Base-by-base conservation (phyloP, 2,797 vertebrate genomes). In the Ceyx erithaca region DNA sequence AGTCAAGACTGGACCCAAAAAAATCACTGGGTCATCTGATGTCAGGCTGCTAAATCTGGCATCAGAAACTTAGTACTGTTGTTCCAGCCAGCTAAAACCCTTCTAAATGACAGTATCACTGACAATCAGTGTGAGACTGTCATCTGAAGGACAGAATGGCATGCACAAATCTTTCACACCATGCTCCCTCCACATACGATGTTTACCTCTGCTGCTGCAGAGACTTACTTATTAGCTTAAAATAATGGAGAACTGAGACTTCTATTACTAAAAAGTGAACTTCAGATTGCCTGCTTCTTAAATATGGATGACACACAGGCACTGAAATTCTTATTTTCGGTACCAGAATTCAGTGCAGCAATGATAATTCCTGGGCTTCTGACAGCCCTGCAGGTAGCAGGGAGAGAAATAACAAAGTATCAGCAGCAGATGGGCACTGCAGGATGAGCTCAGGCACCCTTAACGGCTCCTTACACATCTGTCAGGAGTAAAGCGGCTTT, bases 11-110 rank as follows among this genome's bases (percentile, higher is more conserved):
- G 25, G 17, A 22, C 41, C 40, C 52, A 76, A 78, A 93, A 78
- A 93, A 89, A 45, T 63, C 59, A n/a, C 37, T 31, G 63, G 35
- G 70, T 79, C 87, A 91, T 75, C 10, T 63, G 67, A 83, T 23
- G 73, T 40, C 35, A 82, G 25, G 25, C 52, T 59, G 43, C 90
- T 90, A 91, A 90, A 87, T 52, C 6, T 61, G 64, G 41, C 86
- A 93, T 28, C 23, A 64, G 67, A 75, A 80, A 63, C 61, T 41
- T 80, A 23, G 2, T 71, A 62, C 80, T 95, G 93, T 85, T 22
- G 52, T 52, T 92, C 45, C 57, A 94, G 35, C 20, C 82, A 87
- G 68, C 52, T 92, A 91, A 87, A 95, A 92, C 37, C 69, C 55
- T 89, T 73, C 63, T 75, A 81, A 71, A 69, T 21, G 37, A 54